phyloP scores from a whole-genome alignment of 2,888 invertebrate species.

The Cryptocheilus praepositus region DNA sequence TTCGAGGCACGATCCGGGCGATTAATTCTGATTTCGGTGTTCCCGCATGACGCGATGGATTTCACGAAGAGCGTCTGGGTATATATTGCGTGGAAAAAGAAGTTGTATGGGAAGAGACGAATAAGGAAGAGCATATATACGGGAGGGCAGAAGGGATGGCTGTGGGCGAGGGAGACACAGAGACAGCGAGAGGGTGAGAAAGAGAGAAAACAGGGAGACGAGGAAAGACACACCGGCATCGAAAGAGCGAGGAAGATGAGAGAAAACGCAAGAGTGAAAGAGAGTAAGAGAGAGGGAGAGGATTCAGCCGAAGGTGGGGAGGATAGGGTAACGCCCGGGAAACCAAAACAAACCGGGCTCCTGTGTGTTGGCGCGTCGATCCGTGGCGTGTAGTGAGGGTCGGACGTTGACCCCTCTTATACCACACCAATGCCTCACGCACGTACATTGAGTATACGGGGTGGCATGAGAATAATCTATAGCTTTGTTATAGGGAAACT shows the following conservation, averaged over 20 bases:
- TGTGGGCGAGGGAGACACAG: no score
- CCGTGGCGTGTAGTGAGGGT: constrained; percentile 73
- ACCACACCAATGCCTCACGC: constrained; percentile 61
- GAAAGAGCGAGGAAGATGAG: constrained; percentile 26
- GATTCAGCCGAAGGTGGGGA: constrained; percentile 53
- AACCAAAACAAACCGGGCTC: constrained; percentile 74
- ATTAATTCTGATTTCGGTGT: constrained; percentile 50
- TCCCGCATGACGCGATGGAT: constrained; percentile 36
- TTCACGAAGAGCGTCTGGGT: constrained; percentile 38
- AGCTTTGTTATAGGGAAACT: constrained; percentile 28
- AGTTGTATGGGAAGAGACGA: constrained; percentile 14
- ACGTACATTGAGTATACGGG: constrained; percentile 52
- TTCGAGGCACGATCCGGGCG: no score
- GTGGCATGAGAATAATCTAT: constrained; percentile 55
- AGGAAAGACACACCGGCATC: constrained; percentile 53
- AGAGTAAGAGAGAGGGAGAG: constrained; percentile 39
- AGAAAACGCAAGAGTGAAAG: constrained; percentile 35
- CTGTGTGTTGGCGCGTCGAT: constrained; percentile 67
- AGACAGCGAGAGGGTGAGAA: constrained; percentile 9
- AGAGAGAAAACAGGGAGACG: constrained; percentile 37
- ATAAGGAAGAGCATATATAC: constrained; percentile 26
- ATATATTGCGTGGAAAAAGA: constrained; percentile 22
- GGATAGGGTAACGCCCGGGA: constrained; percentile 73
- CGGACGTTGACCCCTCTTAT: constrained; percentile 74
- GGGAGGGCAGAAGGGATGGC: no score